Percentiles rank a stretch among this genome's conserved stretches.
Conservation (phyloP, 2,888 invertebrate genomes). For the Hirtodrosophila histrioides region DNA sequence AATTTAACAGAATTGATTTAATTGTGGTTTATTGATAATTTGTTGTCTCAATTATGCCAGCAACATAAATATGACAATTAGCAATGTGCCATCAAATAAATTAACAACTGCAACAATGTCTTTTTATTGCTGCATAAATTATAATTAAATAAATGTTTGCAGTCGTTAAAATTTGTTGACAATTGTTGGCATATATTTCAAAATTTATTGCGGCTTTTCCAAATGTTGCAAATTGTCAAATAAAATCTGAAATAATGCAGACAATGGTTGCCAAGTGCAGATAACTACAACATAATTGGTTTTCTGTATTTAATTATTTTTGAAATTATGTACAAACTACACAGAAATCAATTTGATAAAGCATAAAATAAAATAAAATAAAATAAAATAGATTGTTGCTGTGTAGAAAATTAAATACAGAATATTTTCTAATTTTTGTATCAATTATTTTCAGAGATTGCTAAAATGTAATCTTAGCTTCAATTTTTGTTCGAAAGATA, state of each 20-base stretch:
- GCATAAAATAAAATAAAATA: no score
- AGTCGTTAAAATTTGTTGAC: conserved; percentile 14
- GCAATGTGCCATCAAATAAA: conserved; percentile 45
- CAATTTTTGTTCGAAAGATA: no score
- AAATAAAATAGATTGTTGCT: no score
- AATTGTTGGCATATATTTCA: neutral
- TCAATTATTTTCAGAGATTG: no score
- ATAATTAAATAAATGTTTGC: conserved; percentile 52
- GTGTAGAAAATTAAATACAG: no score
- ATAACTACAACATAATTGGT: neutral
- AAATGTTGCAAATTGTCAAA: neutral
- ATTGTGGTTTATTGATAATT: neutral
- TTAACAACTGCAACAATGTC: conserved; percentile 47
- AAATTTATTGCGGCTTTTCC: conserved; percentile 5
- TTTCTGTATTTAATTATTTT: conserved; percentile 8
- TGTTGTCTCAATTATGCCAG: conserved; percentile 41
- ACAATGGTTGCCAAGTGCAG: conserved; percentile 2
- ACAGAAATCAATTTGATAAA: no score
- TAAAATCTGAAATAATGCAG: conserved; percentile 8
- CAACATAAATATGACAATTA: conserved; percentile 33
- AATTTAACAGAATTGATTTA: conserved; percentile 1
- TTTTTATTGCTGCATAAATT: conserved; percentile 60
- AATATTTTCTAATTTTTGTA: no score
- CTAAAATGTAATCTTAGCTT: no score
- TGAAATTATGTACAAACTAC: neutral